These are phyloP conservation scores for Dicerorhinus sumatrensis DNA, from an alignment of 2,113 vertebrate genomes.

Conservation along the genomic window DNA sequence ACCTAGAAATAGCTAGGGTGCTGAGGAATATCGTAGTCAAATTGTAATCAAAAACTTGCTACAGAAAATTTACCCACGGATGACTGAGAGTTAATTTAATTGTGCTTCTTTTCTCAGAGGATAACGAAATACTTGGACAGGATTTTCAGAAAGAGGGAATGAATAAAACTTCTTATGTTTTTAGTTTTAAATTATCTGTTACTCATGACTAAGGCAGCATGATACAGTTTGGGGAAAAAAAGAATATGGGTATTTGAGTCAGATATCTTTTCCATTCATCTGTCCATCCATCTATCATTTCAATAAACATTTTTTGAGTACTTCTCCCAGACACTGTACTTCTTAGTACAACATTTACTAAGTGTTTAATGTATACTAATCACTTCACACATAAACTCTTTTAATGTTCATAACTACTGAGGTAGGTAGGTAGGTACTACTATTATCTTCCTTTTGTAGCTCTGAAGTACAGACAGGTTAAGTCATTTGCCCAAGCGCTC, in stretches of 20 bases:
- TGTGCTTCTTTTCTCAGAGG: conserved; percentile 31
- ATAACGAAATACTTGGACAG: conserved; percentile 41
- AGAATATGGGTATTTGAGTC: not conserved
- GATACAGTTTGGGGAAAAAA: not conserved
- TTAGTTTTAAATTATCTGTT: conserved; percentile 43
- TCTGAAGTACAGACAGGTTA: not conserved
- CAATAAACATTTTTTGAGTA: not conserved
- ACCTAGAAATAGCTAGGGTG: conserved; percentile 55
- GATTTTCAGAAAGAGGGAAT: conserved; percentile 45
- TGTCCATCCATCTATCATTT: not conserved
- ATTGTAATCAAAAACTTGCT: conserved; percentile 54
- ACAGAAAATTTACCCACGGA: not conserved
- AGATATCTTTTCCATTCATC: not conserved
- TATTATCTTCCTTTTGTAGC: not conserved
- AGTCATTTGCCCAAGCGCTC: not conserved
- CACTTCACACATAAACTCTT: not conserved
- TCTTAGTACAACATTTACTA: not conserved
- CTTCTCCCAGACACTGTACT: not conserved
- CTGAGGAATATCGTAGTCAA: conserved; percentile 2
- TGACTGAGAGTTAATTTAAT: conserved; percentile 34
- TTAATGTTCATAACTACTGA: not conserved
- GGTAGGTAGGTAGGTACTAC: not conserved
- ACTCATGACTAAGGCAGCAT: not conserved
- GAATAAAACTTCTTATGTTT: not conserved
- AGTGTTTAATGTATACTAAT: not conserved